A percentile compares a stretch with the other conserved stretches of the same genome.
phyloP scores from a whole-genome alignment of 2,113 vertebrate species.

The Merops nubicus region DNA sequence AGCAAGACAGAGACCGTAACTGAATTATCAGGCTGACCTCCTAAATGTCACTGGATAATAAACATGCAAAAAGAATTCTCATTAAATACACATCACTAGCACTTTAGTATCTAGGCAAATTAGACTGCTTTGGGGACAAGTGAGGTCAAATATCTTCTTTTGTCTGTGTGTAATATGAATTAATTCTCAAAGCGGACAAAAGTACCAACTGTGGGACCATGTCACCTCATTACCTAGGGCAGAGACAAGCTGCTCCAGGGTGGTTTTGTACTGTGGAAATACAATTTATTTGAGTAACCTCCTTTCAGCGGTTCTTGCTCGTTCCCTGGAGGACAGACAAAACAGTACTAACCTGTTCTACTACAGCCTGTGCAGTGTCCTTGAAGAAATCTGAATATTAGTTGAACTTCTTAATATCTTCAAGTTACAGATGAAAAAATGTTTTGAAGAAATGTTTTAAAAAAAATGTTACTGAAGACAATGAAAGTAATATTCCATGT shows the following conservation, averaged over 20 bases:
- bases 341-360: neutral
- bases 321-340: neutral
- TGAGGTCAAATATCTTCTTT: conserved; percentile 69
- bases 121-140: conserved; percentile 66
- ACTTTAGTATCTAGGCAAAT: conserved; percentile 63
- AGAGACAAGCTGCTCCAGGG: conserved; percentile 11
- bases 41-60: conserved; percentile 72
- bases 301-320: neutral
- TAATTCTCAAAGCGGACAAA: conserved; percentile 58
- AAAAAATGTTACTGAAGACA: neutral
- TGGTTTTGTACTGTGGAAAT: conserved; percentile 7
- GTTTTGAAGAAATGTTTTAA: neutral
- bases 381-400: neutral
- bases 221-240: conserved; percentile 35
- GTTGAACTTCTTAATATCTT: neutral
- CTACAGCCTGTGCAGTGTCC: neutral
- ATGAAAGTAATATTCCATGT: neutral
- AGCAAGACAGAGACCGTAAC: conserved; percentile 18
- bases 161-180: conserved; percentile 66
- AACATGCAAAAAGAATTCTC: conserved; percentile 64
- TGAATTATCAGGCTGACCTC: conserved; percentile 58
- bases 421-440: neutral
- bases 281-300: conserved; percentile 36
- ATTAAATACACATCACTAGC: conserved; percentile 65
- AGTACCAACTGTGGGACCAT: conserved; percentile 17